Base-by-base conservation (phyloP, 2,888 invertebrate species). In the Halictus quadricinctus region DNA sequence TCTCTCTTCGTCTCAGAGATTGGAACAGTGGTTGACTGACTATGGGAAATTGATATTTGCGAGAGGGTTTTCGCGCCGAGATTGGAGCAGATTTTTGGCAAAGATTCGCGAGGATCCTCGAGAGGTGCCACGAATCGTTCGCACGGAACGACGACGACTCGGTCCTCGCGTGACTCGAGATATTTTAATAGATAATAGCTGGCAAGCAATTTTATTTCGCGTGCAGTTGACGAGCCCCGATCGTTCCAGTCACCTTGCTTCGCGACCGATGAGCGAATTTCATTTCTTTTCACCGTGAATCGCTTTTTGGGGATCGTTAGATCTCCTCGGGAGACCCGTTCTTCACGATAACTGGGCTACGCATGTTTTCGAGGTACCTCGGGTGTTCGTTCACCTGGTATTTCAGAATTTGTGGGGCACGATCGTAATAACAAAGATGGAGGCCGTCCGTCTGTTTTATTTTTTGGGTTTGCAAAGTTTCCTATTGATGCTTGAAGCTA, bases 141-240 rank as follows among this genome's bases (percentile, higher is more conserved):
- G 41, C 36, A 69, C n/a, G 54, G 5, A 25, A 48, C 69, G 36
- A 41, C 25, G 8, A 48, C 12, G 64, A 15, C 64, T 64, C 29
- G 25, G 13, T 48, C 36, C 18, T 84, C 70, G 83, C 84, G 84
- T 84, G 84, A 84, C 83, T 84, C 70, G 50, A 29, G 54, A 70
- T 54, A 83, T 72, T 84, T 75, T n/a, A 36, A 84, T 83, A 83
- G 78, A 83, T 72, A 69, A 81, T 73, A 60, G 54, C 76, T n/a
- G 50, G 8, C 74, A 13, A 43, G 69, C 75, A 75, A 83, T 84
- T 66, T 78, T 25, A 83, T 83, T 75, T 74, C 72, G 79, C 86
- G 79, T 70, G 79, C 88, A 58, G 29, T n/a, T 41, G 60, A n/a
- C 36, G 66, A 70, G 83, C 43, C 36, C 6, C 64, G 21, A 1